Percentiles rank a stretch among this genome's conserved stretches.
These are phyloP conservation scores for Siderastrea radians DNA, from an alignment of 92 coral and sea anemone genomes.

Conservation along the genomic window DNA sequence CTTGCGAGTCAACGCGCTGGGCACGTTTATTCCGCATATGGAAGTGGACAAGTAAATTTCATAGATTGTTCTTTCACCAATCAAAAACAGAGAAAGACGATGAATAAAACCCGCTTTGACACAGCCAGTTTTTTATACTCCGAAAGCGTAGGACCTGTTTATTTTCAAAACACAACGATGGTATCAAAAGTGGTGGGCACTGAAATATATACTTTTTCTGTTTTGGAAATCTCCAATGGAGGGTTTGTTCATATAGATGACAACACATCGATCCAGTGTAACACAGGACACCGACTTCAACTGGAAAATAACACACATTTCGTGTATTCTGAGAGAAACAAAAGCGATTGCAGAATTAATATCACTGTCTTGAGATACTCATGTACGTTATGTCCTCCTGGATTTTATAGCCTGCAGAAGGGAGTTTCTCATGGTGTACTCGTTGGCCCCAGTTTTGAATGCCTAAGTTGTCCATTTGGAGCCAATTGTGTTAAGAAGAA, in stretches of 20 bases:
- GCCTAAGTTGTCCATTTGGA: slow-evolving; percentile 73
- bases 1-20: too few relatives aligned
- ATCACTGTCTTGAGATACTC: slow-evolving; percentile 32
- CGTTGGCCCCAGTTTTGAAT: too few relatives aligned
- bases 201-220: background rate
- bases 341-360: background rate
- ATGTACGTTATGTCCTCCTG: slow-evolving; percentile 56
- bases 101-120: background rate
- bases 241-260: slow-evolving; percentile 22
- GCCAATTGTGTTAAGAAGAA: slow-evolving; percentile 54
- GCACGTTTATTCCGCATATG: too few relatives aligned
- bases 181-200: background rate
- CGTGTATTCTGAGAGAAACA: slow-evolving; percentile 3
- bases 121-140: background rate
- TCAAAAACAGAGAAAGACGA: background rate
- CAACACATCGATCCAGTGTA: slow-evolving; percentile 14
- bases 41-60: too few relatives aligned
- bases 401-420: slow-evolving; percentile 64
- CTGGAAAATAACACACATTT: slow-evolving; percentile 34
- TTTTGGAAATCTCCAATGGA: slow-evolving; percentile 11
- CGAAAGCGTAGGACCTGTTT: too few relatives aligned
- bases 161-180: background rate
- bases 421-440: slow-evolving; percentile 9
- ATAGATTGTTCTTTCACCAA: background rate
- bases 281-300: background rate